Evolutionary conservation across 1,140 invertebrate species (phyloP).

Genomic region (Brachionus paranguensis): DNA sequence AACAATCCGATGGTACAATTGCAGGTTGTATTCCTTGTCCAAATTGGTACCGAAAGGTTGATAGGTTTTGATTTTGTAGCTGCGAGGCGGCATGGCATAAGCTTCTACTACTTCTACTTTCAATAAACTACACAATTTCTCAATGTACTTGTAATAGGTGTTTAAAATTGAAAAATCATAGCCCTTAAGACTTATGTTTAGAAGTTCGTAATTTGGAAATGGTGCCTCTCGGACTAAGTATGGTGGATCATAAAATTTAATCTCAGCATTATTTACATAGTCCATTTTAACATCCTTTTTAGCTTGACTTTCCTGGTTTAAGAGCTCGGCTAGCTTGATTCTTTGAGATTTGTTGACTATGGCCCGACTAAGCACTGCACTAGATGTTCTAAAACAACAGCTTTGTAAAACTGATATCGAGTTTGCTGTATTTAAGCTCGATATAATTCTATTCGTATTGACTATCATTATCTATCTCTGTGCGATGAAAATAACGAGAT

Average conservation of each 20-base stretch:
- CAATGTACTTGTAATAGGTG: constrained; percentile 24
- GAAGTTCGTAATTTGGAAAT: constrained; percentile 8
- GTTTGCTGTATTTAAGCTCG: neutral
- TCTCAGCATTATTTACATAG: constrained; percentile 36
- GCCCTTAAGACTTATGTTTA: constrained; percentile 11
- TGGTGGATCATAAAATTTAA: constrained; percentile 39
- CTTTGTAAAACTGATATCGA: neutral
- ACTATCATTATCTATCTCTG: constrained; percentile 1
- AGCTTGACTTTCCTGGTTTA: neutral
- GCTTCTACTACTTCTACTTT: constrained; percentile 7
- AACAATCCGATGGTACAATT: constrained; percentile 36
- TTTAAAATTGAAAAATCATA: constrained; percentile 34
- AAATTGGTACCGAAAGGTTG: constrained; percentile 30
- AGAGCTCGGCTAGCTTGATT: neutral
- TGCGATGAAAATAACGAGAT: neutral
- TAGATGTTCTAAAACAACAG: neutral
- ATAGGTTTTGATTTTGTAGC: constrained; percentile 13
- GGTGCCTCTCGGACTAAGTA: neutral
- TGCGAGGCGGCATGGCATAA: constrained; percentile 31
- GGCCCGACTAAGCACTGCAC: neutral
- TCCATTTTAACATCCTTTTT: constrained; percentile 32
- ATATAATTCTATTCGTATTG: neutral
- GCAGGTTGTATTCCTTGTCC: constrained; percentile 9
- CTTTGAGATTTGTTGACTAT: neutral
- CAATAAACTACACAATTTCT: neutral